phyloP scores from a whole-genome alignment of 2,888 invertebrate genomes.

The Eupithecia dodoneata region DNA sequence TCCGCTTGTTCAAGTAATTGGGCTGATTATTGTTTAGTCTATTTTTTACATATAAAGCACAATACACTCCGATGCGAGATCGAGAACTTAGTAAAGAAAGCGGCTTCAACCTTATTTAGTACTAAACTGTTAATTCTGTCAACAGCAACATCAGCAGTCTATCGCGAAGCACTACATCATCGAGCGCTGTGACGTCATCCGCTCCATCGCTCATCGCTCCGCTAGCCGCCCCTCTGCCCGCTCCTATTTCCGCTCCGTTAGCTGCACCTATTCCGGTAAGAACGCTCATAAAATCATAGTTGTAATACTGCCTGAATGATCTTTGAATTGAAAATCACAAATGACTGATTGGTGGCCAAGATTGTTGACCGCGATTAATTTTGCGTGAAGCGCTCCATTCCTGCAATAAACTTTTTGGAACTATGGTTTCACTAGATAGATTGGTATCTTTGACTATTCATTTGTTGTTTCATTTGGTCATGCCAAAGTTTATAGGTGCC shows the following conservation, averaged over 20 bases:
- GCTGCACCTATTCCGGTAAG: conserved; percentile 63
- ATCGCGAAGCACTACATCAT: conserved; percentile 87
- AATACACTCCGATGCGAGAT: not conserved
- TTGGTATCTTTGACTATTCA: not conserved
- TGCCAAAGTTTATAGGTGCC: not conserved
- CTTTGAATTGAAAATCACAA: not conserved
- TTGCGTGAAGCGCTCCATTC: not conserved
- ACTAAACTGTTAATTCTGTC: conserved; percentile 33
- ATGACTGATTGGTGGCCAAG: not conserved
- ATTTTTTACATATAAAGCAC: not conserved
- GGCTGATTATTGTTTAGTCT: not conserved
- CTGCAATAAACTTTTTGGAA: not conserved
- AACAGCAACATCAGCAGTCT: conserved; percentile 93
- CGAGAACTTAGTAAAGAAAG: not conserved
- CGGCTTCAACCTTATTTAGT: not conserved
- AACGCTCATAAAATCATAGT: not conserved
- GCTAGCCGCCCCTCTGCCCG: conserved; percentile 64
- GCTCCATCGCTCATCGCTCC: conserved; percentile 67
- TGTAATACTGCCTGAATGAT: not conserved
- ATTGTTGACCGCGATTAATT: not conserved
- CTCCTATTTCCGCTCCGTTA: conserved; percentile 63
- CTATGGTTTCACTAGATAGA: not conserved
- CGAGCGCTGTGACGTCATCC: conserved; percentile 64
- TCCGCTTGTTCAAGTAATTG: not conserved
- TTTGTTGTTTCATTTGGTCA: not conserved